phyloP scores from a whole-genome alignment of 2,113 vertebrate species.

The Tinamus guttatus region DNA sequence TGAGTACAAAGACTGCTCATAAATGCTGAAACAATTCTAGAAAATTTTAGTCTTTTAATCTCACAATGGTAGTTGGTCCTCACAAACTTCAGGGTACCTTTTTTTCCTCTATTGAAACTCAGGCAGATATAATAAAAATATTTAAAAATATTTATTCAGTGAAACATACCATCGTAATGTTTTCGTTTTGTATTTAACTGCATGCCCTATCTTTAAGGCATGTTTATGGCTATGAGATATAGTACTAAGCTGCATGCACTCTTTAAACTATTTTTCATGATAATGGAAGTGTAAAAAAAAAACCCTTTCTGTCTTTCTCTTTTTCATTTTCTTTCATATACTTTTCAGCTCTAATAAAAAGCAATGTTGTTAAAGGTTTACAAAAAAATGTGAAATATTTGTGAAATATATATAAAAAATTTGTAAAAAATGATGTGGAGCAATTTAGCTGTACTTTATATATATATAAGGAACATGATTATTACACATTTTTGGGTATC shows the following conservation, averaged over 20 bases:
- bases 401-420: too few species aligned
- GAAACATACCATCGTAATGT: background rate
- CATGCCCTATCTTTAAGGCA: background rate
- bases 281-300: background rate
- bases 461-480: background rate
- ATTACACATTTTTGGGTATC: background rate
- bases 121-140: background rate
- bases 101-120: background rate
- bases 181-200: background rate
- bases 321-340: background rate
- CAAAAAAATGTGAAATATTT: too few species aligned
- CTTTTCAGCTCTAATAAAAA: background rate
- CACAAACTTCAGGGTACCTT: background rate
- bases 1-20: background rate
- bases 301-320: rapidly evolving
- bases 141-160: background rate
- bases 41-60: background rate
- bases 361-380: background rate
- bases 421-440: background rate
- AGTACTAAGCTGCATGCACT: background rate
- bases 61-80: background rate
- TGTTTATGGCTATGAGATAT: background rate
- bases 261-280: background rate
- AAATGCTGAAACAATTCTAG: background rate
- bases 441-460: background rate